Evolutionary conservation across 2,888 invertebrate species (phyloP), one percentile per base, ranked within the genome.

Genomic region (Allacma fusca): DNA sequence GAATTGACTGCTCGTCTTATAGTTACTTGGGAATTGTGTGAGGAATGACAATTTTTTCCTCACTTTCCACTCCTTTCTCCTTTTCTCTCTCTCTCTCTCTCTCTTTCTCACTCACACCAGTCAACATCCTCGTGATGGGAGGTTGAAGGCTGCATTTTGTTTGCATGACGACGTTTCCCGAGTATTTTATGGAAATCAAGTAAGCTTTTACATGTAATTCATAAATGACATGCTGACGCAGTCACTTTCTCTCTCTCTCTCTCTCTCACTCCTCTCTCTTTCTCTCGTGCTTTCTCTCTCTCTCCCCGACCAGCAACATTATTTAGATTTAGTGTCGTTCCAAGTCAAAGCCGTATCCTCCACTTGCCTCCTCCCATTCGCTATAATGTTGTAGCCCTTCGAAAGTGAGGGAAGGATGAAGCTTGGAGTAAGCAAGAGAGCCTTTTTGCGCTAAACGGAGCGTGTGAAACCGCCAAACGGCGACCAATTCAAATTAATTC

Each of bases 181-280:
- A n/a, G 64, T 23, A 64, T 64, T 64, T 64, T 64, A 64, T 64
- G 64, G 64, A 64, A 64, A 64, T 64, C 26, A 64, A 64, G 24
- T 64, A 16, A 64, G 28, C 24, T 19, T 64, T 64, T 64, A 64
- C 64, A 64, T 64, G 64, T 64, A 64, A 64, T 64, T 64, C 64
- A 64, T 64, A 64, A 64, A 64, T 64, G 64, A 64, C 64, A 64
- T 24, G 26, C 64, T 64, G 64, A 64, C 64, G 64, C 64, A 64
- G 24, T 28, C 24, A 28, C 24, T 64, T 64, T 23, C 64, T 64
- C 64, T 23, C 28, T 59, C 23, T 59, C 59, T 59, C 59, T 59
- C 59, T 23, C 59, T 23, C n/a, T 34, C 34, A 34, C 34, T n/a
- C n/a, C n/a, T n/a, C n/a, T n/a, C n/a, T n/a, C n/a, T n/a, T n/a